phyloP scores from a whole-genome alignment of 2,888 invertebrate species.

The Morpho helenor region DNA sequence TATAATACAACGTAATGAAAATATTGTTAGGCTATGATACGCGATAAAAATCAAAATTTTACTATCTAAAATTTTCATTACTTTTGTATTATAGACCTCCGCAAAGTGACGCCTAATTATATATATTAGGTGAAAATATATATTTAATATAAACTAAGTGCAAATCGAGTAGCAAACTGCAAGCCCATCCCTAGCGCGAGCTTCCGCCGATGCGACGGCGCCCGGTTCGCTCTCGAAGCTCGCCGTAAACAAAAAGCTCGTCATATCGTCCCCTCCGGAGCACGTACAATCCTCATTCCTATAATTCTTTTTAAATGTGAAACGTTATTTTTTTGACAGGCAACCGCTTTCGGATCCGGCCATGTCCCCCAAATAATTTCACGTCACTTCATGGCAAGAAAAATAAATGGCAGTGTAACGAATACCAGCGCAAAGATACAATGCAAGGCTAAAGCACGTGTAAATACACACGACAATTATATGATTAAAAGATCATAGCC shows the following conservation, averaged over 20 bases:
- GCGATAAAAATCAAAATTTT: too few relatives aligned
- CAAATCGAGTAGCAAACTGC: too few relatives aligned
- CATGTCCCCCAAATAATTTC: conserved; percentile 45
- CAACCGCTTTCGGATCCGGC: conserved; percentile 36
- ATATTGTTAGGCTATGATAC: too few relatives aligned
- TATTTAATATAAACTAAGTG: too few relatives aligned
- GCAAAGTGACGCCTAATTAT: too few relatives aligned
- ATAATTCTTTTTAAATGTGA: conserved; percentile 70
- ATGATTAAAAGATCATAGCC: too few relatives aligned
- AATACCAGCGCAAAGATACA: background rate
- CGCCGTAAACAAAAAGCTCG: conserved; percentile 24
- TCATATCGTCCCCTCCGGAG: conserved; percentile 33
- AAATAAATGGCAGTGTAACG: conserved; percentile 18
- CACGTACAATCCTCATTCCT: conserved; percentile 59
- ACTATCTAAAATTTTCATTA: too few relatives aligned
- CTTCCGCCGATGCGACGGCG: conserved; percentile 5
- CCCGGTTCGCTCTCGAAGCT: conserved; percentile 2
- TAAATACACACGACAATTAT: too few relatives aligned
- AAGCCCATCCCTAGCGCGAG: background rate
- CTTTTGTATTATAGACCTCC: too few relatives aligned
- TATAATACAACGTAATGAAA: too few relatives aligned
- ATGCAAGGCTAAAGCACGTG: too few relatives aligned
- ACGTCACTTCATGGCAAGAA: conserved; percentile 40
- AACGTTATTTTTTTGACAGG: conserved; percentile 72
- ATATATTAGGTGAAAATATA: too few relatives aligned